A percentile compares a stretch with the other conserved stretches of the same genome.
Conservation (phyloP, 2,888 invertebrate species). For the Anoncus sp. region DNA sequence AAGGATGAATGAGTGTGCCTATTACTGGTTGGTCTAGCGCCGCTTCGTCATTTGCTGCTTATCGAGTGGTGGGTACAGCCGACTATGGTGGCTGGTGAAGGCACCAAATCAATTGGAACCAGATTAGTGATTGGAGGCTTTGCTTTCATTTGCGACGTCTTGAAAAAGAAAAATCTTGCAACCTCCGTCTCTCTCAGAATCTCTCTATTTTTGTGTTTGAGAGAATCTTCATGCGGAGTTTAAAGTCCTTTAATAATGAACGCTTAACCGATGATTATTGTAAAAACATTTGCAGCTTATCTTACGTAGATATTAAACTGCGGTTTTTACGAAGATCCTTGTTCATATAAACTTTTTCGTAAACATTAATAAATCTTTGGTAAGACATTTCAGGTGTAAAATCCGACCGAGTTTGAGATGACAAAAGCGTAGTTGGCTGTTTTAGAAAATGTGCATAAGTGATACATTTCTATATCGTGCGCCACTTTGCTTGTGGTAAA, state of each 20-base stretch:
- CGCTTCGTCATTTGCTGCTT: too few species aligned
- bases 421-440: constrained; percentile 47
- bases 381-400: neutral
- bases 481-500: constrained; percentile 32
- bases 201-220: neutral
- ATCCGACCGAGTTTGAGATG: constrained; percentile 50
- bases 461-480: constrained; percentile 7
- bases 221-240: too few species aligned
- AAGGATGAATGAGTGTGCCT: too few species aligned
- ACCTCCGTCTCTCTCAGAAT: neutral
- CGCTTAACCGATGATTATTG: neutral
- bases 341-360: neutral
- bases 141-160: too few species aligned
- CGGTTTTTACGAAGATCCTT: neutral
- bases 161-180: too few species aligned
- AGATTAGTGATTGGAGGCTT: too few species aligned
- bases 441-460: constrained; percentile 11
- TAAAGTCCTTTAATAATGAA: neutral
- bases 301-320: neutral
- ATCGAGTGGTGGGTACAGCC: too few species aligned
- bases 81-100: too few species aligned
- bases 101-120: too few species aligned
- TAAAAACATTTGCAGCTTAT: neutral
- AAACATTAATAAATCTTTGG: neutral
- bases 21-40: too few species aligned